Conservation (phyloP, 2,113 vertebrate species). For the Pterophyllum scalare region DNA sequence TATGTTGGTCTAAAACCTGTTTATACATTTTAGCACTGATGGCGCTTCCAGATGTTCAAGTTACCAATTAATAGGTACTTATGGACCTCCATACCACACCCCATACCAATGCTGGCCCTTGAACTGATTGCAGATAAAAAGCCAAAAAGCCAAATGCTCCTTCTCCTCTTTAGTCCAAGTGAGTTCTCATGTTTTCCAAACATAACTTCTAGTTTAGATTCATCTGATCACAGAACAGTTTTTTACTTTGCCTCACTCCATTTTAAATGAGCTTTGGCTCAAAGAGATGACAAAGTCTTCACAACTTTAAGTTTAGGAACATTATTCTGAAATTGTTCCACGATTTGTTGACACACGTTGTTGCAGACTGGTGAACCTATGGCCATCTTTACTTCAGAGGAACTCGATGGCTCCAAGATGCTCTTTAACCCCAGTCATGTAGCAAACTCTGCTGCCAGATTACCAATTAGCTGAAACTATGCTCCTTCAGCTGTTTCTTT, state of each 20-base stretch:
- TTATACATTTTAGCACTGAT: fast-evolving
- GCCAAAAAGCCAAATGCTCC: fast-evolving
- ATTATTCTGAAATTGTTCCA: neutral
- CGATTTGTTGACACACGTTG: fast-evolving
- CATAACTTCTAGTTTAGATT: neutral
- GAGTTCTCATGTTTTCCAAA: neutral
- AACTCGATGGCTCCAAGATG: fast-evolving
- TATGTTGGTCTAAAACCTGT: fast-evolving
- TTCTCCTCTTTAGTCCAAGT: fast-evolving
- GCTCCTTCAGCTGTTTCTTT: no score
- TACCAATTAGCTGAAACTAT: neutral
- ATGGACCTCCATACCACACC: no score
- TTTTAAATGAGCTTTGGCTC: fast-evolving
- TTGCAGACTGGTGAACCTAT: neutral
- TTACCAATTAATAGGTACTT: neutral
- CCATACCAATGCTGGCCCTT: neutral
- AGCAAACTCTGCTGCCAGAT: fast-evolving
- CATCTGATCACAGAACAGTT: neutral
- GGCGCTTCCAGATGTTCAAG: neutral
- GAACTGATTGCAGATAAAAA: neutral
- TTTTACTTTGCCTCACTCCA: neutral
- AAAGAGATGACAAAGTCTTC: neutral
- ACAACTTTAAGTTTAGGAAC: neutral
- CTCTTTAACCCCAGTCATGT: neutral
- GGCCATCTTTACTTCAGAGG: no score